Evolutionary conservation across 2,113 vertebrate genomes (phyloP).

Genomic region (Gopherus evgoodei): DNA sequence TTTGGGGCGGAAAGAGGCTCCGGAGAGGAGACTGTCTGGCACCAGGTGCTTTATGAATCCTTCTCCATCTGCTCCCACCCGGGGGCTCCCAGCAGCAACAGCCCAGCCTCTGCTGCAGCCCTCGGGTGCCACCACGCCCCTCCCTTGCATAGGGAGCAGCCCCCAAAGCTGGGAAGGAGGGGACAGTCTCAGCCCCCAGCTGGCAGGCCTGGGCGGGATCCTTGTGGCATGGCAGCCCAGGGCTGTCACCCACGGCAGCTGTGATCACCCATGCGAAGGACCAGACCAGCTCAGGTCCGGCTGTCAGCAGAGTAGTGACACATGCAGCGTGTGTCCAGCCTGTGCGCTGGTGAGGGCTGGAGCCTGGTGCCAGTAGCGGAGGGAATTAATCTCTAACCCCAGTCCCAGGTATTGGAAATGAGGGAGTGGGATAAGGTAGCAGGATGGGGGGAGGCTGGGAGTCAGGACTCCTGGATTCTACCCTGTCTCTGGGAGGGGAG

Average conservation of each 20-base stretch:
- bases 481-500: neutral
- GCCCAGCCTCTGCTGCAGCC: neutral
- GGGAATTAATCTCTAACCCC: too few species aligned
- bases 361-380: too few species aligned
- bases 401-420: neutral
- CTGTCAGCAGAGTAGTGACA: neutral
- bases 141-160: neutral
- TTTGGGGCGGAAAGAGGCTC: neutral
- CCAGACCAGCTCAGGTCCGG: too few species aligned
- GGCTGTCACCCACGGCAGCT: too few species aligned
- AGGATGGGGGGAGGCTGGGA: neutral
- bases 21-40: neutral
- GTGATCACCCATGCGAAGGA: accelerated
- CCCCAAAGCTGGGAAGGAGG: neutral
- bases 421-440: too few species aligned
- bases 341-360: too few species aligned
- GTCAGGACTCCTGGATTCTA: neutral
- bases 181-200: neutral
- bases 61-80: neutral
- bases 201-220: neutral
- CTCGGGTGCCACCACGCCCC: neutral
- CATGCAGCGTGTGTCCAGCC: too few species aligned
- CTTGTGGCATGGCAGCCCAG: neutral
- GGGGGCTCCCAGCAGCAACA: neutral
- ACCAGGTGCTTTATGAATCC: neutral